Evolutionary conservation across 2,113 vertebrate species (phyloP).

Genomic region (Bettongia penicillata): DNA sequence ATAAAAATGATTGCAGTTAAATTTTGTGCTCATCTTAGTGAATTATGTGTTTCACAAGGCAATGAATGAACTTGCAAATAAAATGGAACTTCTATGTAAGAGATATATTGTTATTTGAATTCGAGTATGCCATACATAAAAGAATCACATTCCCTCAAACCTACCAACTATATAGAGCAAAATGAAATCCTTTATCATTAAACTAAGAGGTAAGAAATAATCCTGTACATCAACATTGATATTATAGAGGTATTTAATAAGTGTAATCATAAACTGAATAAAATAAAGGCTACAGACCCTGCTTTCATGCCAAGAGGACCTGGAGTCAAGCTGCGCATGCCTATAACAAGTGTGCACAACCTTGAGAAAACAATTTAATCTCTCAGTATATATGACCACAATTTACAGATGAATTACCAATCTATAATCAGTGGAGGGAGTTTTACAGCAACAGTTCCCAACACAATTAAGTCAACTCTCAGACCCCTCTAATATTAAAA

Average conservation of each 20-base stretch:
- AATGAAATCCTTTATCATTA: not conserved
- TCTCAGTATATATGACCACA: not conserved
- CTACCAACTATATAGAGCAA: conserved; percentile 19
- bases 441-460: not conserved
- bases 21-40: not conserved
- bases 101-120: not conserved
- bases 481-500: not conserved
- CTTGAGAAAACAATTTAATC: not conserved
- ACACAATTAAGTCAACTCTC: not conserved
- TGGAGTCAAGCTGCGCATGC: not conserved
- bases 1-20: conserved; percentile 8
- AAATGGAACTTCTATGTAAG: not conserved
- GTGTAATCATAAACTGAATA: not conserved
- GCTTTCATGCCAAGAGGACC: not conserved
- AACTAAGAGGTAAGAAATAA: not conserved
- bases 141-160: conserved; percentile 27
- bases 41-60: not conserved
- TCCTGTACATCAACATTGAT: not conserved
- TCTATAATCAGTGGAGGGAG: not conserved
- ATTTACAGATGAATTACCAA: not conserved
- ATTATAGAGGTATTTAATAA: not conserved
- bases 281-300: not conserved
- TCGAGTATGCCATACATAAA: conserved; percentile 7
- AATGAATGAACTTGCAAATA: not conserved
- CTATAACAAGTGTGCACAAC: not conserved